Percentiles rank a stretch among this genome's conserved stretches.
phyloP scores from a whole-genome alignment of 2,113 vertebrate genomes.

The Rousettus leschenaultii region DNA sequence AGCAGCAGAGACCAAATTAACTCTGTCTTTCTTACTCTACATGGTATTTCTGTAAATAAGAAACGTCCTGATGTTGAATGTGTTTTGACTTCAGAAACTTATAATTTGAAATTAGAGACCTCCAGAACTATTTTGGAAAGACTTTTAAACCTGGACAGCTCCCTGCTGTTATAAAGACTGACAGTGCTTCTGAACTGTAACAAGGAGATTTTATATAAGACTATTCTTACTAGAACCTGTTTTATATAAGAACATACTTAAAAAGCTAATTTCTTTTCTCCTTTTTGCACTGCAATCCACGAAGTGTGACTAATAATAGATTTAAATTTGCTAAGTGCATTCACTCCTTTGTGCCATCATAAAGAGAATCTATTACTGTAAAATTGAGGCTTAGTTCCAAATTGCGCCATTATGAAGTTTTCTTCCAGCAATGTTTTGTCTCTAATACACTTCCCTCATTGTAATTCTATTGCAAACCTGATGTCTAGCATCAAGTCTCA shows the following conservation, averaged over 20 bases:
- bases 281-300: slow-evolving; percentile 83
- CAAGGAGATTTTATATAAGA: slow-evolving; percentile 78
- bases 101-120: slow-evolving; percentile 65
- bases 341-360: slow-evolving; percentile 89
- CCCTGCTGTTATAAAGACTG: slow-evolving; percentile 58
- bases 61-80: slow-evolving; percentile 45
- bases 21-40: slow-evolving; percentile 37
- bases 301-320: slow-evolving; percentile 89
- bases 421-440: slow-evolving; percentile 90
- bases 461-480: slow-evolving; percentile 93
- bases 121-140: slow-evolving; percentile 67
- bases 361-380: slow-evolving; percentile 91
- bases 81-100: slow-evolving; percentile 57
- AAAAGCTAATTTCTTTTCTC: slow-evolving; percentile 86
- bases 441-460: slow-evolving; percentile 92
- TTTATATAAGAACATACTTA: slow-evolving; percentile 84
- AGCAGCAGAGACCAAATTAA: slow-evolving; percentile 16
- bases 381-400: slow-evolving; percentile 92
- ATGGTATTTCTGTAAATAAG: slow-evolving; percentile 61
- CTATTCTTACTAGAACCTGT: slow-evolving; percentile 81
- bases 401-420: slow-evolving; percentile 92
- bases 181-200: slow-evolving; percentile 72
- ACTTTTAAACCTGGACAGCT: slow-evolving; percentile 71
- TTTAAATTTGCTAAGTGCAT: slow-evolving; percentile 91
- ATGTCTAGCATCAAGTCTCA: slow-evolving; percentile 95